Evolutionary conservation across 2,113 vertebrate genomes (phyloP).

Genomic region (Festucalex cinctus): DNA sequence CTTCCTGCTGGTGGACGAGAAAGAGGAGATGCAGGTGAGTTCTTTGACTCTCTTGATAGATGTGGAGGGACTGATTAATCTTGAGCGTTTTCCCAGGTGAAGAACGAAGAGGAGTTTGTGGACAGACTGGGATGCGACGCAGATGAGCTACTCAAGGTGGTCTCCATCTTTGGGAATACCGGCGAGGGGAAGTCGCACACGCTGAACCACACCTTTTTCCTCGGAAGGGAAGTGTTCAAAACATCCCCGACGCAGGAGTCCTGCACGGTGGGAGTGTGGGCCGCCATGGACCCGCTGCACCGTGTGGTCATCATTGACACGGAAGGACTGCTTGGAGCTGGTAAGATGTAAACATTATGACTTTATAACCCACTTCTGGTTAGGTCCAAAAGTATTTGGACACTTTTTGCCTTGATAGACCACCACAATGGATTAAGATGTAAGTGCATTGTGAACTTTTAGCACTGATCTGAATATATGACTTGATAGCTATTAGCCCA

Average conservation of each 20-base stretch:
- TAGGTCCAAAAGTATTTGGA: neutral
- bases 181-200: slow-evolving; percentile 98
- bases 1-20: slow-evolving; percentile 95
- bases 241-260: slow-evolving; percentile 96
- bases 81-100: slow-evolving; percentile 75
- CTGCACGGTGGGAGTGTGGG: slow-evolving; percentile 97
- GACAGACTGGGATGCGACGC: slow-evolving; percentile 82
- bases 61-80: neutral
- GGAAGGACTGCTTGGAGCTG: slow-evolving; percentile 90
- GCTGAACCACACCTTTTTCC: slow-evolving; percentile 97
- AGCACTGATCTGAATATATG: too few species aligned
- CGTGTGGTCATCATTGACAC: slow-evolving; percentile 92
- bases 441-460: neutral
- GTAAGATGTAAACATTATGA: slow-evolving; percentile 30
- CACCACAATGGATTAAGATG: neutral
- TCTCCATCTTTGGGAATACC: slow-evolving; percentile 98
- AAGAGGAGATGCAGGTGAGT: slow-evolving; percentile 90
- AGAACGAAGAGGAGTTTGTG: slow-evolving; percentile 89
- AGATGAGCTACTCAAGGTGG: slow-evolving; percentile 94
- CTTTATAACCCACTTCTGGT: neutral
- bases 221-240: slow-evolving; percentile 94
- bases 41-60: accelerated
- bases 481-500: too few species aligned
- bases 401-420: neutral
- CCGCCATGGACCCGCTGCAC: slow-evolving; percentile 90